phyloP scores from a whole-genome alignment of 2,888 invertebrate species.

The Branchipolynoe longqiensis region DNA sequence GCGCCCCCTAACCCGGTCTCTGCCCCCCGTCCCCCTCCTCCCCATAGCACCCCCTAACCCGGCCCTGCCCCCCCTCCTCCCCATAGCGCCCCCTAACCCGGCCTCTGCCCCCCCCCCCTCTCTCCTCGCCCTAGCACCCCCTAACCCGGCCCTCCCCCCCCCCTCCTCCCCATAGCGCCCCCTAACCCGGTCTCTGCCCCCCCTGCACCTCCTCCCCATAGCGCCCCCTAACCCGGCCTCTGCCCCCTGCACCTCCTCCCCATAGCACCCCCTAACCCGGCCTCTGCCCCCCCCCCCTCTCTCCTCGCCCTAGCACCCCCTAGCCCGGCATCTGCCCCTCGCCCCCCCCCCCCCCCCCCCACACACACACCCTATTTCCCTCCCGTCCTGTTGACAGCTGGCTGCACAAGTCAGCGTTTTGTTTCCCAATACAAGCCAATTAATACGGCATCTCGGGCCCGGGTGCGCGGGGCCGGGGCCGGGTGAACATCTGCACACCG shows the following conservation, averaged over 20 bases:
- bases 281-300: no score
- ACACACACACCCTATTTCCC: background rate
- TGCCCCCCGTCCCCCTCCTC: background rate
- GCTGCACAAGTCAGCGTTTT: constrained; percentile 45
- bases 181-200: background rate
- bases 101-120: background rate
- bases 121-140: background rate
- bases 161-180: background rate
- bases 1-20: background rate
- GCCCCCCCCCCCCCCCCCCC: background rate
- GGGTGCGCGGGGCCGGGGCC: background rate
- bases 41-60: background rate
- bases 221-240: background rate
- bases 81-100: background rate
- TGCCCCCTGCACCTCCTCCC: background rate
- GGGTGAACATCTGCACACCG: constrained; percentile 41
- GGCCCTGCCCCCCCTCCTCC: background rate
- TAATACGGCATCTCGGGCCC: constrained; percentile 38
- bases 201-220: background rate
- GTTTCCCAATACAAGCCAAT: constrained; percentile 48
- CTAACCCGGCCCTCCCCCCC: background rate
- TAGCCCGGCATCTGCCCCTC: background rate
- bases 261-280: background rate
- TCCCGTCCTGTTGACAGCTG: constrained; percentile 37
- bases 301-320: no score